phyloP scores from a whole-genome alignment of 2,113 vertebrate species.

The Mesitornis unicolor region DNA sequence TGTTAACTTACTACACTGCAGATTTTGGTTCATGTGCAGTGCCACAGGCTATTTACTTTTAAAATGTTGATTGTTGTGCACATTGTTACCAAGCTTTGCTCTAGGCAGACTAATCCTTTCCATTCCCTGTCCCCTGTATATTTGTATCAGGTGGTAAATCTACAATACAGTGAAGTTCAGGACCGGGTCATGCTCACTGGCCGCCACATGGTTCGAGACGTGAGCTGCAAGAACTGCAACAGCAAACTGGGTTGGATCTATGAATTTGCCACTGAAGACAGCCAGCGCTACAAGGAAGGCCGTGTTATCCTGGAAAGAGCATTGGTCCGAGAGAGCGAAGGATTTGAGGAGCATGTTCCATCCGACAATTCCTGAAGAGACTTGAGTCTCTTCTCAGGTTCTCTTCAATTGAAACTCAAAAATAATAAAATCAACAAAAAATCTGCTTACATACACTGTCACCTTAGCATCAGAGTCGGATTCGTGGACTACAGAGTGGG shows the following conservation, averaged over 20 bases:
- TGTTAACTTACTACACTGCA: neutral
- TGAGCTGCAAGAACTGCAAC: conserved; percentile 99
- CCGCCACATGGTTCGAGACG: conserved; percentile 96
- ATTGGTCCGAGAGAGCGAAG: conserved; percentile 94
- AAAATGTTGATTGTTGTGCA: neutral
- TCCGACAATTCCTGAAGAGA: conserved; percentile 90
- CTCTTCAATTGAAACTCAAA: conserved; percentile 70
- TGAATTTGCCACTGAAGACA: conserved; percentile 97
- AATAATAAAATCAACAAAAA: conserved; percentile 74
- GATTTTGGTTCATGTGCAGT: neutral
- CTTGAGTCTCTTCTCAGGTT: conserved; percentile 38
- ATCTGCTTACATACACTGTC: conserved; percentile 81
- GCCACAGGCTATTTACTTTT: neutral
- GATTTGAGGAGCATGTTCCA: conserved; percentile 91
- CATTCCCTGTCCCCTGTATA: neutral
- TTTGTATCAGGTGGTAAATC: conserved; percentile 89
- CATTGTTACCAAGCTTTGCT: neutral
- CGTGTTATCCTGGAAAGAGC: conserved; percentile 96
- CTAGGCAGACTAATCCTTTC: neutral
- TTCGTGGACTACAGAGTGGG: conserved; percentile 74
- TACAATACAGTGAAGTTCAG: conserved; percentile 98
- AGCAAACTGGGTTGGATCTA: conserved; percentile 99
- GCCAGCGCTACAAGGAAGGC: conserved; percentile 97
- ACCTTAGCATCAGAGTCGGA: conserved; percentile 81
- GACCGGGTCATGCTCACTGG: conserved; percentile 98